Evolutionary conservation across 2,888 invertebrate species (phyloP).

Genomic region (Cephalotes varians): DNA sequence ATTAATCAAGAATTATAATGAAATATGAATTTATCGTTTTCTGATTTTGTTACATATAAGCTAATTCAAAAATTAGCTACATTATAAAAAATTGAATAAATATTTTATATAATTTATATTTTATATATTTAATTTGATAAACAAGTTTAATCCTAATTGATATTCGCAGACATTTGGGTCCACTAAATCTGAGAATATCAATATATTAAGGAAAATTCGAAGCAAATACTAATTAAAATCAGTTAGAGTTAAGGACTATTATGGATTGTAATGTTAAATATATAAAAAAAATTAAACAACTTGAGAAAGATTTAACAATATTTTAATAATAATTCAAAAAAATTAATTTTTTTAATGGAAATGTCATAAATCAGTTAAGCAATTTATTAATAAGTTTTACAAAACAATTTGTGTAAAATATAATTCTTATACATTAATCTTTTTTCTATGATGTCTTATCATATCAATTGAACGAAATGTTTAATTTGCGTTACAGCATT

Average conservation of each 20-base stretch:
- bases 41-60: neutral
- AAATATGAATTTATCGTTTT: neutral
- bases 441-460: neutral
- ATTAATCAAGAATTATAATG: neutral
- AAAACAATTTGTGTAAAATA: neutral
- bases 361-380: neutral
- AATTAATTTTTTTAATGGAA: no score
- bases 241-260: no score
- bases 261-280: no score
- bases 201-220: no score
- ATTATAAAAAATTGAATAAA: neutral
- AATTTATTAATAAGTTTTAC: neutral
- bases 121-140: neutral
- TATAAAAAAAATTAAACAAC: neutral
- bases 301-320: neutral
- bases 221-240: no score
- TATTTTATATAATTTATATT: neutral
- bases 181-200: no score
- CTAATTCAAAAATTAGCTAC: neutral
- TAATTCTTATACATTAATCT: neutral
- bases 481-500: no score
- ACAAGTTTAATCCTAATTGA: neutral
- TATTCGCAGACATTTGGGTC: no score
- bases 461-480: neutral
- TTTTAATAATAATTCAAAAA: neutral